Evolutionary conservation across 2,888 invertebrate species (phyloP).

Genomic region (Idaea straminata): DNA sequence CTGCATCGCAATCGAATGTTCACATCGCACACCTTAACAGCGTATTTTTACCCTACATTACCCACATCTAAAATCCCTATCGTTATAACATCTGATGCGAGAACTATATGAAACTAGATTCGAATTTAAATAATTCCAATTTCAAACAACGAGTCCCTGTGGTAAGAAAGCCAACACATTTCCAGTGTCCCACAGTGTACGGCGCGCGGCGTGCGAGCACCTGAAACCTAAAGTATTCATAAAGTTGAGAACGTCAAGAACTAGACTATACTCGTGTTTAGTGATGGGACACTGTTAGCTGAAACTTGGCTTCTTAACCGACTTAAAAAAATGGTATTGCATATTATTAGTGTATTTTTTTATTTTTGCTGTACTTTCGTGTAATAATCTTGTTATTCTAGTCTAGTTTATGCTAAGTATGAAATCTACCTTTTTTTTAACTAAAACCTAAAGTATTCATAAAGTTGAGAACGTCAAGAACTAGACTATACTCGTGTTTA

Average conservation of each 20-base stretch:
- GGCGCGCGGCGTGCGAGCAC: slow-evolving; percentile 33
- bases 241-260: slow-evolving; percentile 53
- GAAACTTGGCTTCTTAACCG: slow-evolving; percentile 8
- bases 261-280: slow-evolving; percentile 49
- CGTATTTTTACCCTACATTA: too few relatives aligned
- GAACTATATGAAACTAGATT: background rate
- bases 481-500: slow-evolving; percentile 49
- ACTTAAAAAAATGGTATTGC: too few relatives aligned
- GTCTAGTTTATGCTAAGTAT: too few relatives aligned
- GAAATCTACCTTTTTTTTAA: too few relatives aligned
- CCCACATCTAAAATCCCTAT: too few relatives aligned
- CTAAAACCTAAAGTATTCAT: slow-evolving; percentile 63
- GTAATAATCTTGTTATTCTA: too few relatives aligned
- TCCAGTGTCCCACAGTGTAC: slow-evolving; percentile 41
- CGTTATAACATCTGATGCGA: background rate
- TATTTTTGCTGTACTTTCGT: too few relatives aligned
- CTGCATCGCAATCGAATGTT: too few relatives aligned
- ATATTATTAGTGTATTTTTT: too few relatives aligned
- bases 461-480: slow-evolving; percentile 53
- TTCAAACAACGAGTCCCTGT: slow-evolving; percentile 17
- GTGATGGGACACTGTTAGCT: slow-evolving; percentile 31
- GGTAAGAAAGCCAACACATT: slow-evolving; percentile 18
- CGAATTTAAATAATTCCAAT: slow-evolving; percentile 17
- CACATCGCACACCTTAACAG: too few relatives aligned
- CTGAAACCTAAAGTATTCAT: slow-evolving; percentile 63